These are phyloP conservation scores for Drosophila kuntzei DNA, from an alignment of 2,888 invertebrate species.

Conservation along the genomic window DNA sequence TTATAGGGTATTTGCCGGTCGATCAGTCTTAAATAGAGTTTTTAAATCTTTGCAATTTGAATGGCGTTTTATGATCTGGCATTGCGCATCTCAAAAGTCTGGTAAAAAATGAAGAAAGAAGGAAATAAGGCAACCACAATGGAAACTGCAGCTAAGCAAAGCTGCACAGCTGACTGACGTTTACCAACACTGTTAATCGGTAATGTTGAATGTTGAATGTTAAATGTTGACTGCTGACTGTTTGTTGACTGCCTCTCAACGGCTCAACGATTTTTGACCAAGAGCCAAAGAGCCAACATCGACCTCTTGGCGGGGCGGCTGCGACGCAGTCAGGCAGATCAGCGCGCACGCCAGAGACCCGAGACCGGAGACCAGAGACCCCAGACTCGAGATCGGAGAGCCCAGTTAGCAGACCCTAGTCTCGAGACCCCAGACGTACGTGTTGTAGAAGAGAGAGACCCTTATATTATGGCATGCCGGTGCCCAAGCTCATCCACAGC, in stretches of 20 bases:
- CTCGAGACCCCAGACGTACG: slow-evolving; percentile 19
- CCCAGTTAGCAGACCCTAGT: slow-evolving; percentile 8
- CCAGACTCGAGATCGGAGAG: not conserved
- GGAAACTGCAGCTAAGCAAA: slow-evolving; percentile 56
- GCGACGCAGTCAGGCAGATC: slow-evolving; percentile 77
- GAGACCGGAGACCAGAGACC: slow-evolving; percentile 12
- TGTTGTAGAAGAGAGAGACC: slow-evolving; percentile 9
- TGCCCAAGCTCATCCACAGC: slow-evolving; percentile 61
- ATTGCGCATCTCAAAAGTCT: slow-evolving; percentile 34
- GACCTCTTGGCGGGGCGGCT: slow-evolving; percentile 66
- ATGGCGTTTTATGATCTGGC: slow-evolving; percentile 45
- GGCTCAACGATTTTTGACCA: slow-evolving; percentile 82
- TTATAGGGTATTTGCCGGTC: slow-evolving; percentile 6
- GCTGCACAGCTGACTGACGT: slow-evolving; percentile 63
- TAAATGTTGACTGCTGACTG: slow-evolving; percentile 21
- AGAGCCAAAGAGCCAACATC: slow-evolving; percentile 54
- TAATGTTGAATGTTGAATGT: slow-evolving; percentile 4
- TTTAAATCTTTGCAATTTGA: slow-evolving; percentile 15
- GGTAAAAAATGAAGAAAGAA: not conserved
- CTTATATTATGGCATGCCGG: slow-evolving; percentile 40
- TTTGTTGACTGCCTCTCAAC: slow-evolving; percentile 58
- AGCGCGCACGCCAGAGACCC: slow-evolving; percentile 75
- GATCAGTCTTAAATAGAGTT: not conserved
- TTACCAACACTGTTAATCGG: slow-evolving; percentile 57
- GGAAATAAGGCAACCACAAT: slow-evolving; percentile 20